phyloP scores from a whole-genome alignment of 2,113 vertebrate genomes.

The Alligator mississippiensis region DNA sequence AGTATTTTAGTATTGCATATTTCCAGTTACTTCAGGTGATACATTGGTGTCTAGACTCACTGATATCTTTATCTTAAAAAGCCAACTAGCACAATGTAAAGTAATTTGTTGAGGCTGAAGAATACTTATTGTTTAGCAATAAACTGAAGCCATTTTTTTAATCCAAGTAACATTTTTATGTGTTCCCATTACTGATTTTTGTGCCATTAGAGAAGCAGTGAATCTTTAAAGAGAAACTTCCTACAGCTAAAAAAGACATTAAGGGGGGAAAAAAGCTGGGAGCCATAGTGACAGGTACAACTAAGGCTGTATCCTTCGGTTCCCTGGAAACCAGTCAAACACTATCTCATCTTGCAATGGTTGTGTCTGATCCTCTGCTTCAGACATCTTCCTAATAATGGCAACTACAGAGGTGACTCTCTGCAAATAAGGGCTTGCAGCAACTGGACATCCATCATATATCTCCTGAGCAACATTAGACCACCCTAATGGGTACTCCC shows the following conservation, averaged over 20 bases:
- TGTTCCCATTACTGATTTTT: slow-evolving; percentile 73
- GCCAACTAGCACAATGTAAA: slow-evolving; percentile 56
- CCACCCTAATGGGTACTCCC: slow-evolving; percentile 93
- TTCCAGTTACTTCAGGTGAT: slow-evolving; percentile 33
- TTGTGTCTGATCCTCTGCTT: slow-evolving; percentile 89
- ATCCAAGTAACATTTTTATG: slow-evolving; percentile 75
- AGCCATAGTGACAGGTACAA: slow-evolving; percentile 91
- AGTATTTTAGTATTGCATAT: slow-evolving; percentile 7
- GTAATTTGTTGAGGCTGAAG: slow-evolving; percentile 58
- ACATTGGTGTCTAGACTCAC: slow-evolving; percentile 3
- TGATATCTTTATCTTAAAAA: slow-evolving; percentile 70
- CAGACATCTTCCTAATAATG: slow-evolving; percentile 96
- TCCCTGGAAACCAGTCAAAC: slow-evolving; percentile 95
- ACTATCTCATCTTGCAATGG: slow-evolving; percentile 90
- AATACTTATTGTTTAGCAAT: slow-evolving; percentile 66
- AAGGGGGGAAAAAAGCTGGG: slow-evolving; percentile 85
- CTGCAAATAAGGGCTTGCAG: slow-evolving; percentile 94
- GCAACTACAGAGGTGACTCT: slow-evolving; percentile 93
- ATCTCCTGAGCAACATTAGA: slow-evolving; percentile 96
- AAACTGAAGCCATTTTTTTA: slow-evolving; percentile 60
- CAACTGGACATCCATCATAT: slow-evolving; percentile 94
- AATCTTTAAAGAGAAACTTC: slow-evolving; percentile 85
- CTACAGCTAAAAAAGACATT: slow-evolving; percentile 85
- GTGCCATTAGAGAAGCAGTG: slow-evolving; percentile 78
- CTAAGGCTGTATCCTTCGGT: slow-evolving; percentile 83